A percentile compares a stretch with the other conserved stretches of the same genome.
Conservation (phyloP, 2,113 vertebrate species). For the Sialia sialis region DNA sequence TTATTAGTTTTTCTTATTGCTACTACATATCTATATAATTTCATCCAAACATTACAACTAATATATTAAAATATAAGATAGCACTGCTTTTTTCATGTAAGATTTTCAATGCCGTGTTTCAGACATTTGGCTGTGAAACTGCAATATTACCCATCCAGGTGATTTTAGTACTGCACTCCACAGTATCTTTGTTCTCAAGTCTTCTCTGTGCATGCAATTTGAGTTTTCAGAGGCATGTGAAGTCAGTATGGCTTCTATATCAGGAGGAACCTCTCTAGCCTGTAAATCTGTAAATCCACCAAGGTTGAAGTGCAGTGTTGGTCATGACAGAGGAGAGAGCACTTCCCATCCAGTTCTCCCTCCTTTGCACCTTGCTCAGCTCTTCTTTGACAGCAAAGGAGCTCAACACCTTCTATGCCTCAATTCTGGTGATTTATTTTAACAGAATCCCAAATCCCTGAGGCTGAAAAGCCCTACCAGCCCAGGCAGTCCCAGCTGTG, state of each 20-base stretch:
- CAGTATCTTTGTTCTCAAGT: not conserved
- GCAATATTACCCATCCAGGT: not conserved
- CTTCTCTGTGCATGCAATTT: not conserved
- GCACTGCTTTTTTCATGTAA: not conserved
- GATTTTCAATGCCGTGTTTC: not conserved
- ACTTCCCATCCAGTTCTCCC: not conserved
- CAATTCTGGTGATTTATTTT: not conserved
- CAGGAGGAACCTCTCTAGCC: not conserved
- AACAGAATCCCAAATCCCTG: not conserved
- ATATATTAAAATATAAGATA: not conserved
- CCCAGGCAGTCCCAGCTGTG: rapidly evolving
- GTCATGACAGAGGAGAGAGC: not conserved
- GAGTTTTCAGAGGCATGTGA: not conserved
- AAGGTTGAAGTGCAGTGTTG: not conserved
- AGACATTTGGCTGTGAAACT: not conserved
- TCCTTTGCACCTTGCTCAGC: not conserved
- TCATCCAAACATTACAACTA: not conserved
- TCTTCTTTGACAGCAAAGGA: not conserved
- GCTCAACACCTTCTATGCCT: not conserved
- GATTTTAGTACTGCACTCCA: not conserved
- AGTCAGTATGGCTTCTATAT: not conserved
- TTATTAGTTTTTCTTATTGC: not conserved
- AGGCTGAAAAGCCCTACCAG: not conserved
- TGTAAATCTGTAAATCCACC: not conserved
- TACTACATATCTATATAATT: rapidly evolving